Percentiles rank a stretch among this genome's conserved stretches.
Evolutionary conservation across 1,140 invertebrate genomes (phyloP).

Genomic region (Anastrepha obliqua): DNA sequence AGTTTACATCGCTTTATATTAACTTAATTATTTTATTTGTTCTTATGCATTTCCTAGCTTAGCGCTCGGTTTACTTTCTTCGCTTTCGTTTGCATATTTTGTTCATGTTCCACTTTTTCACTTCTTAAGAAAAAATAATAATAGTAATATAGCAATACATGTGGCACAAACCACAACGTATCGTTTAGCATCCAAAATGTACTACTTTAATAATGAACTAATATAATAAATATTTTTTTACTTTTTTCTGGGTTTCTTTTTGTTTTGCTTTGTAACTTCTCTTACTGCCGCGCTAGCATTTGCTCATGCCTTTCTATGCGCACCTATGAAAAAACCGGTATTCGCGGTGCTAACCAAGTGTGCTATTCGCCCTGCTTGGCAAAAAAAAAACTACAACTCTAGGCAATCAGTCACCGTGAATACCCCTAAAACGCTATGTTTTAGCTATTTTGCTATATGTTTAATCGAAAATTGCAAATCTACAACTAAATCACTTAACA

Average conservation of each 20-base stretch:
- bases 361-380: no score
- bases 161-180: neutral
- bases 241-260: slow-evolving; percentile 43
- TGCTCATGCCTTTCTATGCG: no score
- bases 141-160: neutral
- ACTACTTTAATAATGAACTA: slow-evolving; percentile 20
- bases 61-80: neutral
- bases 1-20: neutral
- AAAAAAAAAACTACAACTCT: neutral
- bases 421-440: neutral
- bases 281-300: neutral
- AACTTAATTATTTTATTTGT: slow-evolving; percentile 52
- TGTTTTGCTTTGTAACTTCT: slow-evolving; percentile 35
- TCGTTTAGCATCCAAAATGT: slow-evolving; percentile 40
- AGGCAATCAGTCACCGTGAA: neutral
- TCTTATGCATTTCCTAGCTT: slow-evolving; percentile 49
- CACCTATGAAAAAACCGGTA: no score
- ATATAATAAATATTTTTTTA: slow-evolving; percentile 8
- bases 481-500: slow-evolving; percentile 41
- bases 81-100: neutral
- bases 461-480: neutral
- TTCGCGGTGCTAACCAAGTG: no score
- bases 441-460: neutral
- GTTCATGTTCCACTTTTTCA: neutral
- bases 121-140: neutral